Conservation (phyloP, 1,140 invertebrate genomes). For the Oscheius sp. region DNA sequence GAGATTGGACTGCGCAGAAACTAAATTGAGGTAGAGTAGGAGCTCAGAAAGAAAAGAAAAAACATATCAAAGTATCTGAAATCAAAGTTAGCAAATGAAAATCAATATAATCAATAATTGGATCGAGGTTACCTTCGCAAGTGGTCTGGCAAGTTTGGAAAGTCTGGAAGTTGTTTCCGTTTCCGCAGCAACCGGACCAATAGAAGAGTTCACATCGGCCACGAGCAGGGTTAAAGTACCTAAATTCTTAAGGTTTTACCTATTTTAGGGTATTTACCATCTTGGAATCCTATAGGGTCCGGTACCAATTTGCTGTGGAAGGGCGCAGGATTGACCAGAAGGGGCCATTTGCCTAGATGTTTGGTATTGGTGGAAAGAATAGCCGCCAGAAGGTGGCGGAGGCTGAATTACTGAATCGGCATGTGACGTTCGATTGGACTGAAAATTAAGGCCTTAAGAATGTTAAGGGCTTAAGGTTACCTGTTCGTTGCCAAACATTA, state of each 20-base stretch:
- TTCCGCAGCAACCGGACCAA: constrained; percentile 60
- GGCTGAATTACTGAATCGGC: background rate
- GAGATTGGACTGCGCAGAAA: background rate
- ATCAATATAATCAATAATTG: background rate
- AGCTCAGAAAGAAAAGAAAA: background rate
- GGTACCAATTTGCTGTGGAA: constrained; percentile 58
- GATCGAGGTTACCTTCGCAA: constrained; percentile 45
- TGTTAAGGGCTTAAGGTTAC: constrained; percentile 9
- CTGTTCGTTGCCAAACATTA: constrained; percentile 30
- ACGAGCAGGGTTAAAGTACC: constrained; percentile 49
- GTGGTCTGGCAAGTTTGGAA: constrained; percentile 48
- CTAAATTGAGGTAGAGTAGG: constrained; percentile 2
- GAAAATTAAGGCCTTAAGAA: constrained; percentile 4
- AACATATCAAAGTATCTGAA: background rate
- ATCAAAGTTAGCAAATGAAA: background rate
- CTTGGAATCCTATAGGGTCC: constrained; percentile 58
- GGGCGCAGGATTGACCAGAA: constrained; percentile 39
- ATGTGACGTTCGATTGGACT: background rate
- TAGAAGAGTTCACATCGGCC: constrained; percentile 57
- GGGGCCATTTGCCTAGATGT: constrained; percentile 5
- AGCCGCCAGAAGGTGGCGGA: background rate
- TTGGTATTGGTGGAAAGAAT: constrained; percentile 12
- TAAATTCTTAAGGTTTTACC: constrained; percentile 3
- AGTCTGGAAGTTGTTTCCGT: constrained; percentile 50
- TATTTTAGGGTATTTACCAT: constrained; percentile 37